Percentiles rank a stretch among this genome's conserved stretches.
phyloP scores from a whole-genome alignment of 2,888 invertebrate genomes.

The Ochropacha duplaris region DNA sequence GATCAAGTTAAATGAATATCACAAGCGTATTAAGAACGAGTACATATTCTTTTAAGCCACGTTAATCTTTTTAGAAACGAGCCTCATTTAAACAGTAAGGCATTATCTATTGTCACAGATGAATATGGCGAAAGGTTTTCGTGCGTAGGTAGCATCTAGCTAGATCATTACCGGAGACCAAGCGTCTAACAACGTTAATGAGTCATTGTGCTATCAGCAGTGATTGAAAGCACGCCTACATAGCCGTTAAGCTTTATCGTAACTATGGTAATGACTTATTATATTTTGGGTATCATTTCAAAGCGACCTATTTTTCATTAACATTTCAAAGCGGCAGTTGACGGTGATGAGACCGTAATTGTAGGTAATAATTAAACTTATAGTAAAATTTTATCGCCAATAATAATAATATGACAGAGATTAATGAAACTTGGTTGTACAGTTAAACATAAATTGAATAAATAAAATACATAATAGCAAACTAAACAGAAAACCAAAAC shows the following conservation, averaged over 20 bases:
- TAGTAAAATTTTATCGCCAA: background rate
- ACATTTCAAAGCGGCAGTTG: background rate
- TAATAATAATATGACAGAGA: background rate
- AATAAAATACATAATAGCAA: background rate
- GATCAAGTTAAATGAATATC: background rate
- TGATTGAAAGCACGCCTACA: slow-evolving; percentile 64
- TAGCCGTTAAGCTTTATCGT: slow-evolving; percentile 42
- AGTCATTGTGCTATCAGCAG: slow-evolving; percentile 55
- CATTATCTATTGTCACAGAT: slow-evolving; percentile 12
- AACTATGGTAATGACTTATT: slow-evolving; percentile 38
- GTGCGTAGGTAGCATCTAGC: slow-evolving; percentile 47
- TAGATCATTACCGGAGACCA: slow-evolving; percentile 41
- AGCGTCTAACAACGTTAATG: slow-evolving; percentile 50
- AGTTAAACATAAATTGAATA: background rate
- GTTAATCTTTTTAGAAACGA: background rate
- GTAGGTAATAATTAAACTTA: background rate
- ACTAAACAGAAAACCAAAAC: background rate
- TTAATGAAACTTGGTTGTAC: background rate
- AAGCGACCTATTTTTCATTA: background rate
- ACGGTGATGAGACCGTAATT: background rate
- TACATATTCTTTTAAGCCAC: background rate
- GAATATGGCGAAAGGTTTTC: slow-evolving; percentile 35
- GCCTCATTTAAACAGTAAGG: slow-evolving; percentile 17
- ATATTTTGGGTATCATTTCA: slow-evolving; percentile 9
- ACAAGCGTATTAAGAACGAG: background rate